Percentiles rank a stretch among this genome's conserved stretches.
Evolutionary conservation across 2,888 invertebrate species (phyloP).

Genomic region (Hydrotaea cyrtoneurina): DNA sequence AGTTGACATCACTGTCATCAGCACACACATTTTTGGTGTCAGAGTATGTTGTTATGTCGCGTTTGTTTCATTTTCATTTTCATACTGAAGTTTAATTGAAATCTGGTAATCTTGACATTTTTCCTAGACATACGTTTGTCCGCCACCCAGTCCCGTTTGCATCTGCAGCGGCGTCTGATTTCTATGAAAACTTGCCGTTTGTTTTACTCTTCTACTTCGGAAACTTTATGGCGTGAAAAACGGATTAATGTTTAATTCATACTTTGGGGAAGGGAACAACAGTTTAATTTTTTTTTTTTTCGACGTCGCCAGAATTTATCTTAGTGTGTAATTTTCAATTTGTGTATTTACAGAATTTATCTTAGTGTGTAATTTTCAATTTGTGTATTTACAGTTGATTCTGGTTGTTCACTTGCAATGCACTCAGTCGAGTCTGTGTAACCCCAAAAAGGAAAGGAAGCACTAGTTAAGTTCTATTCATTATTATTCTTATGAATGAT

Average conservation of each 20-base stretch:
- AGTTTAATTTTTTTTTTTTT: too few relatives aligned
- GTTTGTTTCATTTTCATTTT: not conserved
- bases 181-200: not conserved
- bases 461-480: not conserved
- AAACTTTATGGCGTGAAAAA: not conserved
- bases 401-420: not conserved
- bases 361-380: too few relatives aligned
- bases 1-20: conserved; percentile 17
- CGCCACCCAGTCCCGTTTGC: too few relatives aligned
- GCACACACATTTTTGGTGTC: not conserved
- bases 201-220: not conserved
- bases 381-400: too few relatives aligned
- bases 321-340: too few relatives aligned
- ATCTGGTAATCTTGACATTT: not conserved
- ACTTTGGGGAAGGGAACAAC: not conserved
- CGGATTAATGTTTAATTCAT: conserved; percentile 20
- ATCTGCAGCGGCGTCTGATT: not conserved
- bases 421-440: conserved; percentile 3
- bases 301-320: not conserved
- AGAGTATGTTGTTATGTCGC: not conserved
- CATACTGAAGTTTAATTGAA: not conserved
- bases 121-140: too few relatives aligned
- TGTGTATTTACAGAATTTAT: not conserved
- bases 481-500: conserved; percentile 35
- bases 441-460: conserved; percentile 14